These are phyloP conservation scores for Brachionus rubens DNA, from an alignment of 1,140 invertebrate species.

Conservation along the genomic window DNA sequence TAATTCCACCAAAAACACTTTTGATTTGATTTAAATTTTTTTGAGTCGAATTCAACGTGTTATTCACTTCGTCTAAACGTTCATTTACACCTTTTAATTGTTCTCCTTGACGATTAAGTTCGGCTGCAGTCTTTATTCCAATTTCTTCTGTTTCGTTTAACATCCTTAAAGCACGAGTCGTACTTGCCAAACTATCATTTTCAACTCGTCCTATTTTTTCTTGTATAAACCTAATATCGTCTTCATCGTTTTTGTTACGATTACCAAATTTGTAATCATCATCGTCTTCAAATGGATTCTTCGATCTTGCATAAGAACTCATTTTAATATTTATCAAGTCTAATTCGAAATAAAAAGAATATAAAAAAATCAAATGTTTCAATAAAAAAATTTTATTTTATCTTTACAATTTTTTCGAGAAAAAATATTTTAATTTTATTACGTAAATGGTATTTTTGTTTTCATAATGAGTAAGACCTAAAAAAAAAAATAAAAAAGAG, in stretches of 20 bases:
- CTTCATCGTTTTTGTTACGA: neutral
- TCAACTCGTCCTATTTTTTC: slow-evolving; percentile 43
- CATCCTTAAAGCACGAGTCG: neutral
- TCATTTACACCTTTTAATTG: slow-evolving; percentile 5
- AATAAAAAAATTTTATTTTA: too few species aligned
- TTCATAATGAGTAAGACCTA: too few species aligned
- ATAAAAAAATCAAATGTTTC: neutral
- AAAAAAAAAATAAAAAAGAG: too few species aligned
- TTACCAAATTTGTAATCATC: slow-evolving; percentile 46
- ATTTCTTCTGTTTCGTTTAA: slow-evolving; percentile 39
- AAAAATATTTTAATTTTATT: too few species aligned
- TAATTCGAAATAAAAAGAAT: neutral
- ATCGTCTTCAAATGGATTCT: slow-evolving; percentile 41
- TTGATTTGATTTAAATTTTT: slow-evolving; percentile 43
- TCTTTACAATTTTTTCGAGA: too few species aligned
- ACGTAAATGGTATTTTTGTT: too few species aligned
- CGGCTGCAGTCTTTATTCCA: slow-evolving; percentile 7
- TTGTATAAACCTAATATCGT: slow-evolving; percentile 17
- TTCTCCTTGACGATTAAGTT: slow-evolving; percentile 30
- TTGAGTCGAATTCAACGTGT: slow-evolving; percentile 35
- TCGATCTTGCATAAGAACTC: neutral
- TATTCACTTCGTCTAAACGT: slow-evolving; percentile 1
- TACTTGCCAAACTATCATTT: slow-evolving; percentile 40
- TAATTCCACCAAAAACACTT: slow-evolving; percentile 45
- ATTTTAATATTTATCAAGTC: neutral